These are phyloP conservation scores for Aporophyla nigra DNA, from an alignment of 2,888 invertebrate species.

Conservation along the genomic window DNA sequence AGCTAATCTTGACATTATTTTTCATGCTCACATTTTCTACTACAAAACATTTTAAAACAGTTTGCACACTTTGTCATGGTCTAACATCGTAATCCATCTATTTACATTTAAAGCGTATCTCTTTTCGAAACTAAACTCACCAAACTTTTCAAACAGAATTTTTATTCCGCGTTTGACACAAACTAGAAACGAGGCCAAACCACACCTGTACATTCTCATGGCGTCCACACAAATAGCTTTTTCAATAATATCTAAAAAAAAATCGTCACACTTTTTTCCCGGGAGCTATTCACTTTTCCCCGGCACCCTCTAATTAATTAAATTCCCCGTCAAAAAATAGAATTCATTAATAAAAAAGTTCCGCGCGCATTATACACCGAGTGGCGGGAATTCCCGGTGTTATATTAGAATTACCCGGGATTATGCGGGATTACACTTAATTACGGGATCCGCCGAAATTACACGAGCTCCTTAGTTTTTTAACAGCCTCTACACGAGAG, in stretches of 20 bases:
- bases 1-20: slow-evolving; percentile 22
- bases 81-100: slow-evolving; percentile 28
- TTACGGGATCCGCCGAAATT: slow-evolving; percentile 77
- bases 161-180: slow-evolving; percentile 30
- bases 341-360: slow-evolving; percentile 82
- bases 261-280: slow-evolving; percentile 51
- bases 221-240: slow-evolving; percentile 45
- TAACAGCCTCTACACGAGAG: slow-evolving; percentile 57
- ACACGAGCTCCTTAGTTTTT: slow-evolving; percentile 71
- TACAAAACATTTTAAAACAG: slow-evolving; percentile 16
- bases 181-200: slow-evolving; percentile 25
- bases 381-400: slow-evolving; percentile 74
- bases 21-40: slow-evolving; percentile 21
- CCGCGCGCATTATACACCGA: slow-evolving; percentile 65
- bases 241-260: slow-evolving; percentile 50
- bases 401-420: slow-evolving; percentile 83
- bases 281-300: slow-evolving; percentile 58
- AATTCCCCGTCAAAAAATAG: slow-evolving; percentile 80
- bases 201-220: slow-evolving; percentile 48
- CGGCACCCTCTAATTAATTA: slow-evolving; percentile 77
- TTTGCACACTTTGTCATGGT: slow-evolving; percentile 23
- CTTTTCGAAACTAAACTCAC: slow-evolving; percentile 23
- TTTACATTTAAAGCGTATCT: slow-evolving; percentile 41
- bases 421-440: slow-evolving; percentile 82
- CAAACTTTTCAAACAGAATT: slow-evolving; percentile 26